phyloP scores from a whole-genome alignment of 2,113 vertebrate genomes.

The Tilapia sparmanii region DNA sequence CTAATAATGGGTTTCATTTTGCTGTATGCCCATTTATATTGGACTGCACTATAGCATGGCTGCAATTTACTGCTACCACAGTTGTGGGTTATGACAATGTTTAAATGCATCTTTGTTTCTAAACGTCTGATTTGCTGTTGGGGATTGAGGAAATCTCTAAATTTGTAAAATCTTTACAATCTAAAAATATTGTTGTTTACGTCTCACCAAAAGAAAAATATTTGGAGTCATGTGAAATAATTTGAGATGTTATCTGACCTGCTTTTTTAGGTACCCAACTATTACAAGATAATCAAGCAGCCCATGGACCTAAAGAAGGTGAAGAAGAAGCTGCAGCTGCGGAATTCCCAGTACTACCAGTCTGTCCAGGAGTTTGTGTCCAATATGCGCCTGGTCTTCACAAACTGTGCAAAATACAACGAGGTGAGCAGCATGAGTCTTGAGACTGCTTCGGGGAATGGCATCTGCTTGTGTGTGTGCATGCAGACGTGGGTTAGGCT shows the following conservation, averaged over 20 bases:
- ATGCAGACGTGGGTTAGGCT: constrained; percentile 25
- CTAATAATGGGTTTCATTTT: background rate
- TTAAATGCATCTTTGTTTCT: background rate
- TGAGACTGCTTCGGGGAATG: constrained; percentile 22
- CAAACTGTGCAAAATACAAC: constrained; percentile 98
- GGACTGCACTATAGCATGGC: background rate
- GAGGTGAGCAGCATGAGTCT: constrained; percentile 88
- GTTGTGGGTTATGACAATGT: background rate
- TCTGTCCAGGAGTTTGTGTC: constrained; percentile 88
- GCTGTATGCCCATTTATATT: background rate
- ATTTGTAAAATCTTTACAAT: background rate
- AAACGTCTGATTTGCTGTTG: background rate
- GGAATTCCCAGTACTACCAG: constrained; percentile 90
- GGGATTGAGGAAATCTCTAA: background rate
- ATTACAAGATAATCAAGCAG: constrained; percentile 98
- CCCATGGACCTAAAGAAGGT: constrained; percentile 96
- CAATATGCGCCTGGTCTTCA: constrained; percentile 93
- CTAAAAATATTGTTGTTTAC: background rate
- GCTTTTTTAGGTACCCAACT: constrained; percentile 87
- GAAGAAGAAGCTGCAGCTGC: constrained; percentile 91
- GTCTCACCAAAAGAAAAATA: background rate
- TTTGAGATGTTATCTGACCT: background rate
- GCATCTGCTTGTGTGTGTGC: constrained; percentile 8
- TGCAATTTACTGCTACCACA: background rate
- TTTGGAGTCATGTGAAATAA: background rate